Percentiles rank a stretch among this genome's conserved stretches.
These are phyloP conservation scores for Neoaliturus tenellus DNA, from an alignment of 2,888 invertebrate species.

Conservation along the genomic window DNA sequence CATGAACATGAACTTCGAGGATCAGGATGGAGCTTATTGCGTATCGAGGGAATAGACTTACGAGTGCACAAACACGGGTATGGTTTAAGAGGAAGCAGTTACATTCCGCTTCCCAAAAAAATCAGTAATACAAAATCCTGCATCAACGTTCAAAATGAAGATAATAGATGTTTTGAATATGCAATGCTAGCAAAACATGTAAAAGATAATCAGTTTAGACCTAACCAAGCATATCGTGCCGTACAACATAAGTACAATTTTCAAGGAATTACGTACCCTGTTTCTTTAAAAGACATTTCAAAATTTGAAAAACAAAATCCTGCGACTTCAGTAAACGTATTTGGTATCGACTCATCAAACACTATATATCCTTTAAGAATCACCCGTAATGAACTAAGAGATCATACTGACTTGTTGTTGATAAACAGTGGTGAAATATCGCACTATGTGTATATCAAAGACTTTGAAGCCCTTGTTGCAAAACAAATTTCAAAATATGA, in stretches of 20 bases:
- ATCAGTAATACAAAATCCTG: not conserved
- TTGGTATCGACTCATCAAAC: not conserved
- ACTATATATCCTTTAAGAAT: slow-evolving; percentile 1
- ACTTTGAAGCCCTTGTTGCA: not conserved
- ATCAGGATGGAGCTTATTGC: slow-evolving; percentile 24
- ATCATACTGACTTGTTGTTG: not conserved
- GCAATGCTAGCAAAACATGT: slow-evolving; percentile 7
- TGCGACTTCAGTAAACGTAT: not conserved
- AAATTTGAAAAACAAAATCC: slow-evolving; percentile 16
- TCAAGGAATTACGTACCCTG: not conserved
- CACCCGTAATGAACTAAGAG: not conserved
- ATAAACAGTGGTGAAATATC: not conserved
- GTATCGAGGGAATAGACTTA: not conserved
- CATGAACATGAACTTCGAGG: slow-evolving; percentile 15
- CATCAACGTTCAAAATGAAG: slow-evolving; percentile 1
- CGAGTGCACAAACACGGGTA: slow-evolving; percentile 2
- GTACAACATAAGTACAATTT: not conserved
- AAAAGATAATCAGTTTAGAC: not conserved
- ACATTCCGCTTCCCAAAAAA: not conserved
- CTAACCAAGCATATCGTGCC: not conserved
- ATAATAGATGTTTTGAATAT: slow-evolving; percentile 16
- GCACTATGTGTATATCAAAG: slow-evolving; percentile 16
- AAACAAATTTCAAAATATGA: not conserved
- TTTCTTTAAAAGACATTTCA: not conserved
- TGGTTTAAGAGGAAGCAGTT: not conserved